Evolutionary conservation across 2,888 invertebrate species (phyloP), one percentile per base, ranked within the genome.

Genomic region (Luperina testacea): DNA sequence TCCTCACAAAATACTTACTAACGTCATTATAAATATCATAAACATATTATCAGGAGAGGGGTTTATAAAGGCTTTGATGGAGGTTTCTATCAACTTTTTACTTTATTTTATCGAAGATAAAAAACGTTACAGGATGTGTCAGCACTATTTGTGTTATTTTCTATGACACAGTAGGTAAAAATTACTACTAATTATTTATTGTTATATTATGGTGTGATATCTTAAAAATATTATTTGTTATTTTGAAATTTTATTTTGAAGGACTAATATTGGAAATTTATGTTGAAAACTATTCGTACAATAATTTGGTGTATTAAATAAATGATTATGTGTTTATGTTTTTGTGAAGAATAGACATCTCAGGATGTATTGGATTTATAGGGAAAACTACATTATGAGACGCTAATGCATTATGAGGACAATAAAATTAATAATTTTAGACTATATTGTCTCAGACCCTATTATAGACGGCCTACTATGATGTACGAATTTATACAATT

Each of bases 31-130:
- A 38, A 38, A 57, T 45, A 57, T 32, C 61, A 24, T 27, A 38
- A 38, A 38, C 38, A 38, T 70, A 38, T 53, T 76, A 85, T 20
- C 45, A 65, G 86, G 72, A 77, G 42, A 20, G 51, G 84, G 61
- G 69, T 57, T n/a, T 48, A 6, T 51, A 24, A 48, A 57, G 67
- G 67, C 15, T 63, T 32, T 61, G 27, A 59, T 57, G 63, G 38
- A 64, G n/a, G 13, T 48, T 71, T 57, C 20, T 17, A 64, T 57
- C 9, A 17, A 82, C 38, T 81, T 17, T 53, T 32, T 38, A 48
- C 17, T 1, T 38, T 20, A 24, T 53, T n/a, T 24, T 82, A 64
- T 38, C 15, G 51, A n/a, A 38, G 9, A 20, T 61, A 59, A 48
- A 72, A 38, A 24, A 45, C 6, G 27, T 53, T n/a, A 32, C n/a